These are phyloP conservation scores for Drosophila pseudotakahashii DNA, from an alignment of 2,888 invertebrate genomes.

Conservation along the genomic window DNA sequence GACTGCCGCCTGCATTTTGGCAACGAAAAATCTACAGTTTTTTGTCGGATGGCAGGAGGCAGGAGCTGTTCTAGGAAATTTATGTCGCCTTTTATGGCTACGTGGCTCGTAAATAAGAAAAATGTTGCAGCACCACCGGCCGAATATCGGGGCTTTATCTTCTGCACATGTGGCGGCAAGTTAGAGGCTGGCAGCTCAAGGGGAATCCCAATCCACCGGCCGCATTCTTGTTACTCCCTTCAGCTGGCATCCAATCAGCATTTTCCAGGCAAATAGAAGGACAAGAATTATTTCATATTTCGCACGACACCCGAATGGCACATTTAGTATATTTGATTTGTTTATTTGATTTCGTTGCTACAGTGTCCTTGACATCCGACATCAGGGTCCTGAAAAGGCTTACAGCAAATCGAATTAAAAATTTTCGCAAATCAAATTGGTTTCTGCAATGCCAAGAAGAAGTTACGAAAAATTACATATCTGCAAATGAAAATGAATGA, in stretches of 20 bases:
- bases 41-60: constrained; percentile 38
- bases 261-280: constrained; percentile 15
- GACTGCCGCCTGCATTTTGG: constrained; percentile 55
- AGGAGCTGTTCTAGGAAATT: constrained; percentile 52
- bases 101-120: constrained; percentile 77
- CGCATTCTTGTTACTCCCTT: background rate
- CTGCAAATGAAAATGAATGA: constrained; percentile 27
- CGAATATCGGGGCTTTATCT: constrained; percentile 60
- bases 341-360: constrained; percentile 37
- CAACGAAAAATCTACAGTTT: constrained; percentile 11
- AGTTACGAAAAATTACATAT: constrained; percentile 14
- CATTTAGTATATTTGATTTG: constrained; percentile 47
- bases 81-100: constrained; percentile 76
- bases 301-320: constrained; percentile 23
- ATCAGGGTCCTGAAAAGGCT: constrained; percentile 10
- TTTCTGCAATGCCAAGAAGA: constrained; percentile 12
- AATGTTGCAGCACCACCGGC: constrained; percentile 68
- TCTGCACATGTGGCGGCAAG: constrained; percentile 41
- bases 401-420: constrained; percentile 26
- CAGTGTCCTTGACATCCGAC: constrained; percentile 28
- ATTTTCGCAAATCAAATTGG: constrained; percentile 12
- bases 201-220: background rate
- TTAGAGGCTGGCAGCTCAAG: constrained; percentile 8
- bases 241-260: constrained; percentile 26
- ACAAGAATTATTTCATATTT: constrained; percentile 36